Conservation (phyloP, 2,888 invertebrate species). For the Dugesia japonica region DNA sequence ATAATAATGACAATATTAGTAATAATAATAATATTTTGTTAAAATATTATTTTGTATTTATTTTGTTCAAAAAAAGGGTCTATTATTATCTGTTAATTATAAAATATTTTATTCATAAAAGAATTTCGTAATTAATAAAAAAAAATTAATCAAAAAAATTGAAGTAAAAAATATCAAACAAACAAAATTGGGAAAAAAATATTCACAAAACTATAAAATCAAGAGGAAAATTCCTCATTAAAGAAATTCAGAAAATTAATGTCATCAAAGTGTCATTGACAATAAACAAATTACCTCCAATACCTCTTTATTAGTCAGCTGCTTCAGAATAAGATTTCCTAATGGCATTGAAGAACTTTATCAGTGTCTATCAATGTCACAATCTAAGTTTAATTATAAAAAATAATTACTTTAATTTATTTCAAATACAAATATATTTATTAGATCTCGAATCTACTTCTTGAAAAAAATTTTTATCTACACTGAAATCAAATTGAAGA, state of each 20-base stretch:
- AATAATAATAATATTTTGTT: too few relatives aligned
- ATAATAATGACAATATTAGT: too few relatives aligned
- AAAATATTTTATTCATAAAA: too few relatives aligned
- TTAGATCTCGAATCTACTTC: constrained; percentile 6
- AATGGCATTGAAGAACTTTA: constrained; percentile 2
- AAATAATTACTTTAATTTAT: constrained; percentile 9
- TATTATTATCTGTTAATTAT: too few relatives aligned
- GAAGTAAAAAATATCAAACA: too few relatives aligned
- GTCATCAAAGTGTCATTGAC: not conserved
- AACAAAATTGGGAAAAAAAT: too few relatives aligned
- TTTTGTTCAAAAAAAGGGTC: too few relatives aligned
- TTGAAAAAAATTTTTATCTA: not conserved
- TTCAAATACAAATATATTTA: not conserved
- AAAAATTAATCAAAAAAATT: too few relatives aligned
- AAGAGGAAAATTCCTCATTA: not conserved
- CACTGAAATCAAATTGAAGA: not conserved
- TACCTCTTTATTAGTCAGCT: not conserved
- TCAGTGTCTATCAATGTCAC: constrained; percentile 20
- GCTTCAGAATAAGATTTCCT: not conserved
- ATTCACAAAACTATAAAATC: too few relatives aligned
- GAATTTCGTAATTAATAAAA: too few relatives aligned
- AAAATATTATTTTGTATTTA: too few relatives aligned
- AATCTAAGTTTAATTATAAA: constrained; percentile 16
- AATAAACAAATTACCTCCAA: constrained; percentile 16
- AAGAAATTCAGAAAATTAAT: not conserved